Percentiles rank a stretch among this genome's conserved stretches.
Conservation (phyloP, 2,888 invertebrate species). For the Seira ritae region DNA sequence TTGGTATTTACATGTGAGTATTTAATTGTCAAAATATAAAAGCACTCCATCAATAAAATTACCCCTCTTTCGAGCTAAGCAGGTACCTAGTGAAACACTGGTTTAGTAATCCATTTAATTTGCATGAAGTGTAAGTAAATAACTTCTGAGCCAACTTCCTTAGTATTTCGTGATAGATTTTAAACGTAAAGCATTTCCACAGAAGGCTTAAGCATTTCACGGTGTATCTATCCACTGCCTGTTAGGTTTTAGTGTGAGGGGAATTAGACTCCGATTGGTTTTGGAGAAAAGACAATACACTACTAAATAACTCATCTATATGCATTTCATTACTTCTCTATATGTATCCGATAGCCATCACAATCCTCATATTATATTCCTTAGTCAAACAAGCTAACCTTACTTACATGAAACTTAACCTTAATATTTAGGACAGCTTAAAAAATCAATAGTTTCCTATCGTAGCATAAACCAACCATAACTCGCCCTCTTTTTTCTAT, state of each 20-base stretch:
- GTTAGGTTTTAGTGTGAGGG: not conserved
- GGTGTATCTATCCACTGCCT: not conserved
- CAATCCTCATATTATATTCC: constrained; percentile 2
- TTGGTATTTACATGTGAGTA: not conserved
- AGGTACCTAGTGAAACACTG: not conserved
- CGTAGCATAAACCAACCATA: no score
- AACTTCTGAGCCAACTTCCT: not conserved
- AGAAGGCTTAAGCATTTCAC: not conserved
- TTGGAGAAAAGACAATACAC: not conserved
- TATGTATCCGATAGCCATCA: no score
- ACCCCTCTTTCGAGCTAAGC: not conserved
- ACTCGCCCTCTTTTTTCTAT: no score
- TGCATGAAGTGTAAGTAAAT: not conserved
- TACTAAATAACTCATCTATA: not conserved
- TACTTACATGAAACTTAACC: constrained; percentile 26
- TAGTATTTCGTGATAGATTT: not conserved
- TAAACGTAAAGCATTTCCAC: not conserved
- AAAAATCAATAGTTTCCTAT: constrained; percentile 47
- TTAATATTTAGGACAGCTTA: constrained; percentile 41
- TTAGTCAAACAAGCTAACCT: not conserved
- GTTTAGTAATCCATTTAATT: not conserved
- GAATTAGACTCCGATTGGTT: no score
- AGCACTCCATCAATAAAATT: not conserved
- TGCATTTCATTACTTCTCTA: constrained; percentile 4
- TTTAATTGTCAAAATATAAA: not conserved